These are phyloP conservation scores for Festucalex cinctus DNA, from an alignment of 2,113 vertebrate genomes.

Conservation along the genomic window DNA sequence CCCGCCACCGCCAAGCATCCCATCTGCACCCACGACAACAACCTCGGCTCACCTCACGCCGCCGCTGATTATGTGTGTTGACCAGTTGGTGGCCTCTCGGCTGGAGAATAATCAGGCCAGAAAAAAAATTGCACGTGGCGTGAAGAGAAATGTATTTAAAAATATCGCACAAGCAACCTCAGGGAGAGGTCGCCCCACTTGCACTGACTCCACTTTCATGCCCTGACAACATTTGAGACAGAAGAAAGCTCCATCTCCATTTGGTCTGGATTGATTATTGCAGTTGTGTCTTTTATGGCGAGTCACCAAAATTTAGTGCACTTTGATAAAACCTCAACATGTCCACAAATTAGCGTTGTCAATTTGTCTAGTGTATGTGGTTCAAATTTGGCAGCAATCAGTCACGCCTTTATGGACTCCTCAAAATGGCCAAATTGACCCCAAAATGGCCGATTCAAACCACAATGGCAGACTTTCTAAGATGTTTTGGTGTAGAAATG, in stretches of 20 bases:
- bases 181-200: slow-evolving; percentile 44
- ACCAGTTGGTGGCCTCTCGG: slow-evolving; percentile 22
- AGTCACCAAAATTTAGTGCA: too few species aligned
- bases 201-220: slow-evolving; percentile 14
- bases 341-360: too few species aligned
- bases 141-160: slow-evolving; percentile 49
- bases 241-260: not conserved
- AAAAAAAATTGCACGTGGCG: slow-evolving; percentile 27
- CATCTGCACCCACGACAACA: slow-evolving; percentile 30
- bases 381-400: too few species aligned
- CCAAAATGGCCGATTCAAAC: too few species aligned
- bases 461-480: too few species aligned
- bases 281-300: too few species aligned
- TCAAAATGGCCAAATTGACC: too few species aligned
- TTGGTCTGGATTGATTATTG: not conserved
- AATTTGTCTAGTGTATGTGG: too few species aligned
- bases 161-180: slow-evolving; percentile 47
- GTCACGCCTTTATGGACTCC: too few species aligned
- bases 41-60: slow-evolving; percentile 19
- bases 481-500: too few species aligned
- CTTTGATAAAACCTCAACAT: too few species aligned
- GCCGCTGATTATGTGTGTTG: not conserved
- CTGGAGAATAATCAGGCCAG: slow-evolving; percentile 47
- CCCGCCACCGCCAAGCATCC: slow-evolving; percentile 52
- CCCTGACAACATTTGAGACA: not conserved